Percentiles rank a stretch among this genome's conserved stretches.
Evolutionary conservation across 2,797 vertebrate genomes (phyloP).

Genomic region (Botia almorhae): DNA sequence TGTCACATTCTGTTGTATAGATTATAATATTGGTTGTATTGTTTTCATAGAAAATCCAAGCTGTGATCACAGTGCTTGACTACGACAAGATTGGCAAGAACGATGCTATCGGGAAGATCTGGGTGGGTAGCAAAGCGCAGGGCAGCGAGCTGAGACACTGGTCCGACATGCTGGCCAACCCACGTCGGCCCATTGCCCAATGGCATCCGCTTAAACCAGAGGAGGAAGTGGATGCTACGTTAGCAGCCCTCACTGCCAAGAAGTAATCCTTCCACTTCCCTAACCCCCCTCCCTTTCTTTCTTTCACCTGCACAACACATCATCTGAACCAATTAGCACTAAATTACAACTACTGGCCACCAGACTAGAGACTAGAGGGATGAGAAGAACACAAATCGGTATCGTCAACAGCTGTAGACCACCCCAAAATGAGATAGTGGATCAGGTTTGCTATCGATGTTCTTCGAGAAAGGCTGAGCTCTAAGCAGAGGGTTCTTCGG

Average conservation of each 20-base stretch:
- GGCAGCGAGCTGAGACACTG: conserved; percentile 96
- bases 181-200: conserved; percentile 94
- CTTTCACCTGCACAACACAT: conserved; percentile 21
- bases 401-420: neutral
- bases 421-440: neutral
- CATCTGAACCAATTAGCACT: conserved; percentile 43
- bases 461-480: conserved; percentile 8
- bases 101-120: conserved; percentile 97
- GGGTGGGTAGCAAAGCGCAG: conserved; percentile 87
- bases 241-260: conserved; percentile 89
- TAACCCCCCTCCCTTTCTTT: conserved; percentile 6
- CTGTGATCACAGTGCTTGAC: conserved; percentile 96
- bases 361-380: conserved; percentile 26
- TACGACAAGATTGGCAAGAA: conserved; percentile 99
- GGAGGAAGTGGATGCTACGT: conserved; percentile 89
- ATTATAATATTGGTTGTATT: conserved; percentile 1
- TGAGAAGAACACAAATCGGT: conserved; percentile 18
- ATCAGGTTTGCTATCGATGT: conserved; percentile 7
- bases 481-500: neutral
- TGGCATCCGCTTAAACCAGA: conserved; percentile 98
- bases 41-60: conserved; percentile 90
- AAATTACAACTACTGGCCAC: conserved; percentile 45
- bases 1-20: neutral
- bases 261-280: conserved; percentile 79
- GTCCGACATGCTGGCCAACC: conserved; percentile 98